Base-by-base conservation (phyloP, 30 jellyfish, hydroid and myxozoan species). In the Aurelia aurita region DNA sequence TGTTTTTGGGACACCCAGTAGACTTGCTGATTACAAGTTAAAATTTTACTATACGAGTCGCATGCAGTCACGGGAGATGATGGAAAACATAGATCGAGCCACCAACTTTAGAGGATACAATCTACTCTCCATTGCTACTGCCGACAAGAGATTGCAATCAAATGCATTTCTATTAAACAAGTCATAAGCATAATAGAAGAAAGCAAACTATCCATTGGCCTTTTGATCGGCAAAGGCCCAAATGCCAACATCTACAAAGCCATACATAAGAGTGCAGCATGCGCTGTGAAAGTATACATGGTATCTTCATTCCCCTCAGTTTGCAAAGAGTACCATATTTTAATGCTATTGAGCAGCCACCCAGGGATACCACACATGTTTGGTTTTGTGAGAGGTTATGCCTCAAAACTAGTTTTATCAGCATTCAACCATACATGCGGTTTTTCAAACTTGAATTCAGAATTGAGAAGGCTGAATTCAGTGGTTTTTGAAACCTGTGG, bases 321-420 rank as follows among this genome's bases (percentile, higher is more conserved):
- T 16, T 70, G 66, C 39, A 35, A 45, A n/a, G 82, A 70, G 12
- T 70, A 70, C 18, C 82, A 70, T 20, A 70, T 70, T 44, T 20
- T 70, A 16, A 70, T 70, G 82, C 27, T 70, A 2, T 43, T 70
- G 6, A 70, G 82, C 47, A 70, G 82, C 35, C 82, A 70, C 61
- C 64, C 13, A 18, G 31, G 67, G 11, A 64, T 70, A 0, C 82
- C 82, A 32, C 82, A 70, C 51, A 69, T 69, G 12, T 70, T 9
- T 26, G 82, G 82, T 32, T 45, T 70, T 15, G 69, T 70, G 32
- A 70, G 31, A 11, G 82, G 66, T 9, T 14, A 3, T 34, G 67
- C 35, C 66, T 69, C 82, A 44, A 70, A 70, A 43, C 35, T 68
- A 5, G 60, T 68, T 11, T 57, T 68, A 4, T 25, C 80, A 3